Percentiles rank a stretch among this genome's conserved stretches.
These are phyloP conservation scores for Sminthopsis crassicaudata DNA, from an alignment of 2,113 vertebrate genomes.

Conservation along the genomic window DNA sequence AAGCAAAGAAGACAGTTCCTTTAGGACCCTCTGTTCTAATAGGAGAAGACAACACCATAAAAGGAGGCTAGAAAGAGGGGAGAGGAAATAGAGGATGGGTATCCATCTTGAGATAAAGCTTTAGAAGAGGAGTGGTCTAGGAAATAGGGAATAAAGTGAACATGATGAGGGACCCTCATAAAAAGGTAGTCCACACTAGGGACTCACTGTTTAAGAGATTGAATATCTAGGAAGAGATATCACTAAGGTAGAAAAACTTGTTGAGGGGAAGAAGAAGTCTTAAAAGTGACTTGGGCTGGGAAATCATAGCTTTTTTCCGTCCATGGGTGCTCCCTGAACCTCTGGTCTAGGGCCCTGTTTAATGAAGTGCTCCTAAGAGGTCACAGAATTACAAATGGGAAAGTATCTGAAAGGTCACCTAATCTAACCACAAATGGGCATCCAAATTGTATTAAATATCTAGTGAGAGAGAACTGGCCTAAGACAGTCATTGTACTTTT, in stretches of 20 bases:
- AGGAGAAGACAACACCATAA: not conserved
- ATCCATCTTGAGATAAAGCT: not conserved
- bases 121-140: not conserved
- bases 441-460: not conserved
- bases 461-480: not conserved
- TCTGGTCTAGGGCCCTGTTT: not conserved
- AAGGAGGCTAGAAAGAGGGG: not conserved
- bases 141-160: not conserved
- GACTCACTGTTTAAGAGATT: not conserved
- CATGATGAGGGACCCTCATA: not conserved
- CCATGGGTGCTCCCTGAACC: not conserved
- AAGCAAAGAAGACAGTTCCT: not conserved
- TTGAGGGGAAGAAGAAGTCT: not conserved
- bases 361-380: not conserved
- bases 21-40: too few relatives aligned
- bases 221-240: not conserved
- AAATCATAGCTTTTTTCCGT: not conserved
- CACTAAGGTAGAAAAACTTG: not conserved
- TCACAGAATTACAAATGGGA: not conserved
- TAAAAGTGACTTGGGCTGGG: not conserved
- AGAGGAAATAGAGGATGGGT: not conserved
- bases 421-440: not conserved
- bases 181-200: not conserved
- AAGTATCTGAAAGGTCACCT: not conserved
- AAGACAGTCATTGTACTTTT: not conserved